These are phyloP conservation scores for Archips xylosteana DNA, from an alignment of 2,888 invertebrate species.

Conservation along the genomic window DNA sequence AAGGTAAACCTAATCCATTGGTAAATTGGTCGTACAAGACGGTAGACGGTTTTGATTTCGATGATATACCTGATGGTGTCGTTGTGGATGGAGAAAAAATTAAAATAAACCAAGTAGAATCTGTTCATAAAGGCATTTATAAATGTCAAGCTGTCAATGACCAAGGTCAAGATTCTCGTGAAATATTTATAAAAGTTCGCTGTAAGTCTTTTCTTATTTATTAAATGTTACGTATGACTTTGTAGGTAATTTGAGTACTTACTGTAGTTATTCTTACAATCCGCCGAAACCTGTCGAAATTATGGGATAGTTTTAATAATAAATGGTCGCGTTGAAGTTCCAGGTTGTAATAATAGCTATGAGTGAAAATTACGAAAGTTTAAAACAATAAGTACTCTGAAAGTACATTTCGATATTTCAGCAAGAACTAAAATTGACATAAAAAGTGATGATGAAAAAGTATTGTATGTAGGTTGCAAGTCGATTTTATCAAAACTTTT, in stretches of 20 bases:
- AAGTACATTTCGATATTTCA: no score
- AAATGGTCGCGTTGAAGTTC: no score
- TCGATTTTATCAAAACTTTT: background rate
- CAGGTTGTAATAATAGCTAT: no score
- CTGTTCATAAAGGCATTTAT: constrained; percentile 62
- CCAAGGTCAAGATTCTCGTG: constrained; percentile 56
- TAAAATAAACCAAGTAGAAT: constrained; percentile 56
- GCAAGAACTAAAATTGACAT: no score
- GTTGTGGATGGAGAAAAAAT: constrained; percentile 51
- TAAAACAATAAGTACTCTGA: no score
- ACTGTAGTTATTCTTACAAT: no score
- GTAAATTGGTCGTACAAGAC: constrained; percentile 65
- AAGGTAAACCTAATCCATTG: constrained; percentile 67
- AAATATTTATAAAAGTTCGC: constrained; percentile 61
- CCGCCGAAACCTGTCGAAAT: no score
- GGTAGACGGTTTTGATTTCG: constrained; percentile 50
- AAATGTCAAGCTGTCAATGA: constrained; percentile 65
- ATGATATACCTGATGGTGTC: constrained; percentile 57
- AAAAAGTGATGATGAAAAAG: no score
- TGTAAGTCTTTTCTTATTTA: constrained; percentile 60
- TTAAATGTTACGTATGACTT: background rate
- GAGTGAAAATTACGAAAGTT: no score
- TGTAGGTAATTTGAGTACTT: no score
- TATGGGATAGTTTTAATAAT: no score
- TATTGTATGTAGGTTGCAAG: background rate